These are phyloP conservation scores for Fragum whitleyi DNA, from an alignment of 2,888 invertebrate genomes.

Conservation along the genomic window DNA sequence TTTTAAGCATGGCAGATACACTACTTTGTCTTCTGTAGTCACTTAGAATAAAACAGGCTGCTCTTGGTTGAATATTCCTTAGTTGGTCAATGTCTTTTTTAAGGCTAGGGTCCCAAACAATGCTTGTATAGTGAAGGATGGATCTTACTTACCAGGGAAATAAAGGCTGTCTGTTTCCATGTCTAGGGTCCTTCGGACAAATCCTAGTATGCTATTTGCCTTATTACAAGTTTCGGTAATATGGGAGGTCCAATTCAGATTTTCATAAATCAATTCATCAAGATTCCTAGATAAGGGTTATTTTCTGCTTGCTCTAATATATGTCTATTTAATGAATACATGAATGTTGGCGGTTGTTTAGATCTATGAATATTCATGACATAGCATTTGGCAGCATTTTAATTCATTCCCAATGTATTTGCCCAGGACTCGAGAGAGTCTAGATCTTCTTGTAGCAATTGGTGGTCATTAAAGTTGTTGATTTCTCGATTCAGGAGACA, in stretches of 20 bases:
- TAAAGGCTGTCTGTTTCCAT: constrained; percentile 14
- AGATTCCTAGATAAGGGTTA: constrained; percentile 33
- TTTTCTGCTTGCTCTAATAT: constrained; percentile 24
- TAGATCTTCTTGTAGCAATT: background rate
- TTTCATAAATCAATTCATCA: constrained; percentile 28
- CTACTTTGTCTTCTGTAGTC: too few relatives aligned
- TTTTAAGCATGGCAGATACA: too few relatives aligned
- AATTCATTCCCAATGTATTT: background rate
- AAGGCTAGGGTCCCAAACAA: constrained; percentile 18
- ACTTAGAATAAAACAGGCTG: too few relatives aligned
- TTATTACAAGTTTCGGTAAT: constrained; percentile 15
- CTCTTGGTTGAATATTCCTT: too few relatives aligned
- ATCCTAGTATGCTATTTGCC: constrained; percentile 19
- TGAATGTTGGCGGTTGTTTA: background rate
- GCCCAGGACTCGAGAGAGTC: background rate
- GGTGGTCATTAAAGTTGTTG: background rate
- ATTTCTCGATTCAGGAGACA: background rate
- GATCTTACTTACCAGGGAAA: constrained; percentile 19
- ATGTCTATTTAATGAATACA: constrained; percentile 40
- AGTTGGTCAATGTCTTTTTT: too few relatives aligned
- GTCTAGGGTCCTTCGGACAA: constrained; percentile 29
- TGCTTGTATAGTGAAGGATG: constrained; percentile 9
- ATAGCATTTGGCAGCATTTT: background rate
- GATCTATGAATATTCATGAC: constrained; percentile 26
- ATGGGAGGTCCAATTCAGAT: constrained; percentile 21